phyloP scores from a whole-genome alignment of 2,797 vertebrate genomes.

The Chromis chromis region DNA sequence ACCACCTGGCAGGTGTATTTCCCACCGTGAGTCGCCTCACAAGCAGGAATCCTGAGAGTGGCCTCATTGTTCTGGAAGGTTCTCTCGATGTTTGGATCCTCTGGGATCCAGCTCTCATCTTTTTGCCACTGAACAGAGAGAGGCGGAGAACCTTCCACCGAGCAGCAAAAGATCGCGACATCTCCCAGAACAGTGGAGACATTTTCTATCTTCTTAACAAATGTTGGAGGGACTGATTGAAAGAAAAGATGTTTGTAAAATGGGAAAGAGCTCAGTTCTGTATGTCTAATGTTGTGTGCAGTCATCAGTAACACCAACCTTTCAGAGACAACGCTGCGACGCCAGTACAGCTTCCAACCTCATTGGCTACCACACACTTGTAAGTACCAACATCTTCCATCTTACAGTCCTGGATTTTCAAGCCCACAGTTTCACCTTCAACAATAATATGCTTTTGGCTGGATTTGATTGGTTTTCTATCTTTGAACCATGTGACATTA shows the following conservation, averaged over 20 bases:
- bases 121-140: slow-evolving; percentile 92
- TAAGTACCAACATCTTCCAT: slow-evolving; percentile 89
- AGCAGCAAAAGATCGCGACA: slow-evolving; percentile 84
- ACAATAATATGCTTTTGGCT: slow-evolving; percentile 88
- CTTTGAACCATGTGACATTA: slow-evolving; percentile 90
- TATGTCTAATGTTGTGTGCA: neutral
- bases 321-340: slow-evolving; percentile 86
- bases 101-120: slow-evolving; percentile 89
- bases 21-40: slow-evolving; percentile 87
- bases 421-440: slow-evolving; percentile 82
- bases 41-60: slow-evolving; percentile 84
- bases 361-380: slow-evolving; percentile 89
- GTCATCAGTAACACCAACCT: slow-evolving; percentile 85
- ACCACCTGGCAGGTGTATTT: slow-evolving; percentile 91
- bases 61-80: slow-evolving; percentile 86
- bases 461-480: slow-evolving; percentile 89
- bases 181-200: slow-evolving; percentile 87
- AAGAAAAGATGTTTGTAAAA: slow-evolving; percentile 55
- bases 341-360: slow-evolving; percentile 88
- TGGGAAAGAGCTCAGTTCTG: neutral
- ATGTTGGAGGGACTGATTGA: slow-evolving; percentile 89
- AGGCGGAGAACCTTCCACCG: slow-evolving; percentile 87
- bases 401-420: slow-evolving; percentile 88
- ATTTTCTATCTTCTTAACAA: slow-evolving; percentile 90
- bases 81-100: slow-evolving; percentile 85